A percentile compares a stretch with the other conserved stretches of the same genome.
Conservation (phyloP, 2,888 invertebrate genomes). For the Mycalesis mineus region DNA sequence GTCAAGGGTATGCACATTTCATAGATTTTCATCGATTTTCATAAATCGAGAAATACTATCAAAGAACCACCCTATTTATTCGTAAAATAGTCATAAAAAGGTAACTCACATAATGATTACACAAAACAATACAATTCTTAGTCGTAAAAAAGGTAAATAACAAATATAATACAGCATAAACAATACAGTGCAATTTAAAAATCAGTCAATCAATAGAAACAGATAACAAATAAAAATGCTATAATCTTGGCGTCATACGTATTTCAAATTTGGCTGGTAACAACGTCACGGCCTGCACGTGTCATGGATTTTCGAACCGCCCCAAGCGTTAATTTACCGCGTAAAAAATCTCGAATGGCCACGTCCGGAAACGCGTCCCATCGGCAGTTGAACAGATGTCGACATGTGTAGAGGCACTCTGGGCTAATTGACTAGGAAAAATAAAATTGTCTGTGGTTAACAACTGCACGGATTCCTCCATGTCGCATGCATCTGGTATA, state of each 20-base stretch:
- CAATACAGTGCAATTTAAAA: no score
- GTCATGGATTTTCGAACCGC: slow-evolving; percentile 48
- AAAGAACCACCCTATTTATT: no score
- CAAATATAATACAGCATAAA: no score
- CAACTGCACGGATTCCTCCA: slow-evolving; percentile 7
- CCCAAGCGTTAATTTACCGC: slow-evolving; percentile 58
- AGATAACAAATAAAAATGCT: neutral
- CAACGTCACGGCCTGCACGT: slow-evolving; percentile 43
- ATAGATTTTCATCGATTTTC: no score
- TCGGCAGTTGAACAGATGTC: slow-evolving; percentile 73
- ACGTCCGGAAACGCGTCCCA: slow-evolving; percentile 66
- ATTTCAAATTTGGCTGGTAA: slow-evolving; percentile 28
- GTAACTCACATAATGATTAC: no score
- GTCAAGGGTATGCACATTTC: no score
- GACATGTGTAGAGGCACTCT: slow-evolving; percentile 62
- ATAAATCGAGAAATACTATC: no score
- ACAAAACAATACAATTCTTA: no score
- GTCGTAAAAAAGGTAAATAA: no score
- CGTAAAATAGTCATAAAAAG: no score
- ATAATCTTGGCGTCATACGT: slow-evolving; percentile 4
- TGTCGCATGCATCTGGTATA: slow-evolving; percentile 4
- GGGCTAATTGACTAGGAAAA: slow-evolving; percentile 69
- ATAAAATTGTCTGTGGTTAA: slow-evolving; percentile 41
- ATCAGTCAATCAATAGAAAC: neutral
- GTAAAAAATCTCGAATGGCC: slow-evolving; percentile 56